A percentile compares a stretch with the other conserved stretches of the same genome.
Evolutionary conservation across 1,140 invertebrate genomes (phyloP).

Genomic region (Triops longicaudatus): DNA sequence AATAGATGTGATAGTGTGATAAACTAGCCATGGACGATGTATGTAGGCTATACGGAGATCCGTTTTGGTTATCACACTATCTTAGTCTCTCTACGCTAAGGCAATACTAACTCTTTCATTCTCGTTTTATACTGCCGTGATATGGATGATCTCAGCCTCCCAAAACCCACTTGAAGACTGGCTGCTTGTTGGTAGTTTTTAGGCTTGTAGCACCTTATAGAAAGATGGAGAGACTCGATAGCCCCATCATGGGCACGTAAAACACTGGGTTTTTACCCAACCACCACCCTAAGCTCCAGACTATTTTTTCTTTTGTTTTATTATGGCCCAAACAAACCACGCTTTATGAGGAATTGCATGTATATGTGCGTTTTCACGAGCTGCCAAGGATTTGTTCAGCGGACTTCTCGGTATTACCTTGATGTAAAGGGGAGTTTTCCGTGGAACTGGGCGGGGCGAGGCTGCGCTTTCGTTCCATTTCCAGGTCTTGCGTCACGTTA

Average conservation of each 20-base stretch:
- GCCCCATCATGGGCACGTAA: not conserved
- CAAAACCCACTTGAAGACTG: not conserved
- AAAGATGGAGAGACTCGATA: not conserved
- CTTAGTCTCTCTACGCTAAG: not conserved
- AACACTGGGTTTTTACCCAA: not conserved
- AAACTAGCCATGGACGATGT: not conserved
- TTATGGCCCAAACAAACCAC: slow-evolving; percentile 27
- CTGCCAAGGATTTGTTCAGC: not conserved
- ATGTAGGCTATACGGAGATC: not conserved
- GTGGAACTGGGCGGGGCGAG: slow-evolving; percentile 54
- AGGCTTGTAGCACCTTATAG: not conserved
- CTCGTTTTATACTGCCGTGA: not conserved
- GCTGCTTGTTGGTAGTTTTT: not conserved
- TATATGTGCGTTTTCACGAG: not conserved
- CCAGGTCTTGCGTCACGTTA: slow-evolving; percentile 71
- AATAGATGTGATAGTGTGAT: slow-evolving; percentile 3
- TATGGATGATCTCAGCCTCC: not conserved
- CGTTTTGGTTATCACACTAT: not conserved
- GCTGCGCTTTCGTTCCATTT: slow-evolving; percentile 66
- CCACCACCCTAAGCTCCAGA: slow-evolving; percentile 2
- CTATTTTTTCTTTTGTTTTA: not conserved
- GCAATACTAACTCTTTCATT: not conserved
- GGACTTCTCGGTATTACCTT: slow-evolving; percentile 49
- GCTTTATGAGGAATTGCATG: not conserved
- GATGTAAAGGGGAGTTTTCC: slow-evolving; percentile 65